Conservation (phyloP, 2,797 vertebrate species). For the Xenentodon cancila region DNA sequence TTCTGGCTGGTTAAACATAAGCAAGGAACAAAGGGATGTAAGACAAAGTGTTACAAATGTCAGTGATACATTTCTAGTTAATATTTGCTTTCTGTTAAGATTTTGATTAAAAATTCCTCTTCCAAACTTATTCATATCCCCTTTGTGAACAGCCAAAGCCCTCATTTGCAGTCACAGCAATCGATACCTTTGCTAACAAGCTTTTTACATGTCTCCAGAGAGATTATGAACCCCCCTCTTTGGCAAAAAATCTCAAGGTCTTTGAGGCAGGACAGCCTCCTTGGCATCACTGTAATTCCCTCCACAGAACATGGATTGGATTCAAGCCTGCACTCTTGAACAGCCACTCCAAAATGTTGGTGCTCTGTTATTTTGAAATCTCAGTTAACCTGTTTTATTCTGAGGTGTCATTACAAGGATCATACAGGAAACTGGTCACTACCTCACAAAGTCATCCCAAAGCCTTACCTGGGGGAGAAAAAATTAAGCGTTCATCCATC, state of each 20-base stretch:
- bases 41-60: not conserved
- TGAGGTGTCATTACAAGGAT: too few species aligned
- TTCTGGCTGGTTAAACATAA: not conserved
- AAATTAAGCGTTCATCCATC: too few species aligned
- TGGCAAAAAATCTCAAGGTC: constrained; percentile 5
- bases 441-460: too few species aligned
- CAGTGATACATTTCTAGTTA: not conserved
- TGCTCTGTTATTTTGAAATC: too few species aligned
- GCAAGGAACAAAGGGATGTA: not conserved
- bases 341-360: not conserved
- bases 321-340: not conserved
- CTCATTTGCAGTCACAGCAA: constrained; percentile 12
- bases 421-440: too few species aligned
- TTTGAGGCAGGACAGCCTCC: not conserved
- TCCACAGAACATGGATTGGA: not conserved
- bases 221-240: not conserved
- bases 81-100: not conserved
- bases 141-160: not conserved
- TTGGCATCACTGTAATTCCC: not conserved
- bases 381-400: too few species aligned
- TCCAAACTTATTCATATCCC: not conserved
- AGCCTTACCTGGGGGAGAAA: too few species aligned
- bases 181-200: constrained; percentile 19
- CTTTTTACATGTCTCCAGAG: constrained; percentile 1
- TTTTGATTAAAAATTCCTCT: not conserved